Percentiles rank a stretch among this genome's conserved stretches.
Evolutionary conservation across 2,888 invertebrate genomes (phyloP).

Genomic region (Luperina nickerlii): DNA sequence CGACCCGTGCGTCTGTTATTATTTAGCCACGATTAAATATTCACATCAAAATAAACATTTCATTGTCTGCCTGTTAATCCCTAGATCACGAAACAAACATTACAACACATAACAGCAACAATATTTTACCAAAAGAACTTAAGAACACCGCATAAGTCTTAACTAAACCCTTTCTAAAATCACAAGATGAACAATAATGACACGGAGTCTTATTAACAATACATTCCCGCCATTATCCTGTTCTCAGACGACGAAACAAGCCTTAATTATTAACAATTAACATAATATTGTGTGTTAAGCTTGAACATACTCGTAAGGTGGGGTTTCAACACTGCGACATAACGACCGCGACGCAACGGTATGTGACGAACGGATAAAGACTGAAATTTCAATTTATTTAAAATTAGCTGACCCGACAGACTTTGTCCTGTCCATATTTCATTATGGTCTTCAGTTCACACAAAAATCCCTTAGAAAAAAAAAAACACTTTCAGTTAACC

Average conservation of each 20-base stretch:
- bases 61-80: conserved; percentile 13
- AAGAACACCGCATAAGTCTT: conserved; percentile 17
- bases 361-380: neutral
- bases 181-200: conserved; percentile 26
- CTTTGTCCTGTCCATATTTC: neutral
- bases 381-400: conserved; percentile 2
- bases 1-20: neutral
- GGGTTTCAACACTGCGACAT: conserved; percentile 16
- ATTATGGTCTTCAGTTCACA: neutral
- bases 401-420: neutral
- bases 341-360: neutral
- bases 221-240: conserved; percentile 57
- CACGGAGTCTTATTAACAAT: conserved; percentile 45
- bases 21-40: conserved; percentile 5
- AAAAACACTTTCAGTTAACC: neutral
- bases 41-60: neutral
- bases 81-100: conserved; percentile 7
- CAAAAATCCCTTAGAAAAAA: neutral
- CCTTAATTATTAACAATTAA: conserved; percentile 63
- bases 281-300: conserved; percentile 57
- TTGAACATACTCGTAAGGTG: conserved; percentile 34
- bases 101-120: neutral
- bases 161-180: conserved; percentile 39
- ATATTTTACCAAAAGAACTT: conserved; percentile 38
- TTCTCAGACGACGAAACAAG: conserved; percentile 51